These are phyloP conservation scores for Cecidostiba fungosa DNA, from an alignment of 2,888 invertebrate species.

Conservation along the genomic window DNA sequence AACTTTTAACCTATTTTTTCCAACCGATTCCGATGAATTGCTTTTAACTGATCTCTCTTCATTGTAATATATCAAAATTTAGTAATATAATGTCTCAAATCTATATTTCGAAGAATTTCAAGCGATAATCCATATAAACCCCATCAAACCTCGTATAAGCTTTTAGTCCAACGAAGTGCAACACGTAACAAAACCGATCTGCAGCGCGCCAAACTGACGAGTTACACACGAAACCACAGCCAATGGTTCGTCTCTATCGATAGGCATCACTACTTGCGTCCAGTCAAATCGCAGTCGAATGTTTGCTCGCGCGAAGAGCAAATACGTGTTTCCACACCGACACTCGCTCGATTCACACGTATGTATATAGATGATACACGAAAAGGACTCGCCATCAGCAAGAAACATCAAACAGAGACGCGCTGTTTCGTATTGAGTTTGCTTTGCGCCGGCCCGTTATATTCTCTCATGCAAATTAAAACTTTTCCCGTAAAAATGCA, in stretches of 20 bases:
- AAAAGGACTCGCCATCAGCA: not conserved
- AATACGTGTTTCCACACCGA: slow-evolving; percentile 10
- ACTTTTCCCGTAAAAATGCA: slow-evolving; percentile 35
- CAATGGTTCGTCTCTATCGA: not conserved
- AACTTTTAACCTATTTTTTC: too few species aligned
- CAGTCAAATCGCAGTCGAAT: not conserved
- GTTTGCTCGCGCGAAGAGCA: slow-evolving; percentile 28
- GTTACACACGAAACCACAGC: not conserved
- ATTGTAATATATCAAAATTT: too few species aligned
- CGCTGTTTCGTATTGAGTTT: not conserved
- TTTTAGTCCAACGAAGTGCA: not conserved
- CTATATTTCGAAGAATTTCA: slow-evolving; percentile 13
- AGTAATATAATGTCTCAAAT: too few species aligned
- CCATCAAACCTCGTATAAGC: not conserved
- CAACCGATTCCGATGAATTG: too few species aligned
- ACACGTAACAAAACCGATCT: not conserved
- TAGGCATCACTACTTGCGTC: not conserved
- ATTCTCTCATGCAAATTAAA: slow-evolving; percentile 27
- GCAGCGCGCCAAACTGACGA: not conserved
- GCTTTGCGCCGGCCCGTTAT: not conserved
- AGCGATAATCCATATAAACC: not conserved
- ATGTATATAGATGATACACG: not conserved
- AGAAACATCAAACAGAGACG: slow-evolving; percentile 23
- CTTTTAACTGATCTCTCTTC: too few species aligned
- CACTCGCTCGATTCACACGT: not conserved